Conservation (phyloP, 2,797 vertebrate species). For the Acanthopagrus latus region DNA sequence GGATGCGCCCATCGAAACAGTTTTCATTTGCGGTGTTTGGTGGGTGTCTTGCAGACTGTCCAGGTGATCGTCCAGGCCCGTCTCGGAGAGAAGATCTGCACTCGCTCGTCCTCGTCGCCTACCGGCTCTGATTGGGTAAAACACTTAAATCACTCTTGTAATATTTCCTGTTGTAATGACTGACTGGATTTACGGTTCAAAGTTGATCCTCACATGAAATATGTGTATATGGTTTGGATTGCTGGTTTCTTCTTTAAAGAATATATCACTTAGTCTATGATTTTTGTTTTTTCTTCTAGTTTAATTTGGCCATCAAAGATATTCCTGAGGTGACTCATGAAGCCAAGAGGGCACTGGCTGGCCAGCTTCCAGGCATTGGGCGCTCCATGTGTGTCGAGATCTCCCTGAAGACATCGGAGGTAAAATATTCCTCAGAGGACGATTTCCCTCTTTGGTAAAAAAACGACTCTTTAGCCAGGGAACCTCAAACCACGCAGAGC, state of each 20-base stretch:
- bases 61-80: slow-evolving; percentile 99
- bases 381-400: slow-evolving; percentile 99
- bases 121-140: slow-evolving; percentile 99
- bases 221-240: neutral
- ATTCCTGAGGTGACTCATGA: slow-evolving; percentile 99
- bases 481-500: too few species aligned
- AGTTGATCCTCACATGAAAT: neutral
- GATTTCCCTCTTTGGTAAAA: neutral
- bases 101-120: slow-evolving; percentile 95
- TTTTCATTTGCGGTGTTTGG: neutral
- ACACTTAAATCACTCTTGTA: neutral
- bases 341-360: slow-evolving; percentile 97
- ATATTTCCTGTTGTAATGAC: neutral
- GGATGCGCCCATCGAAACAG: too few species aligned
- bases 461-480: neutral
- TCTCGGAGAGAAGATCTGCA: slow-evolving; percentile 97
- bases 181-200: neutral
- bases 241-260: neutral
- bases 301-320: slow-evolving; percentile 99
- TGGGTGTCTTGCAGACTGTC: slow-evolving; percentile 87
- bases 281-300: slow-evolving; percentile 82
- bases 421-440: slow-evolving; percentile 56
- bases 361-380: slow-evolving; percentile 95
- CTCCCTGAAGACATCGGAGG: slow-evolving; percentile 98
- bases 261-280: neutral